Evolutionary conservation across 2,113 vertebrate genomes (phyloP), one percentile per base, ranked within the genome.

Genomic region (Mus pahari): DNA sequence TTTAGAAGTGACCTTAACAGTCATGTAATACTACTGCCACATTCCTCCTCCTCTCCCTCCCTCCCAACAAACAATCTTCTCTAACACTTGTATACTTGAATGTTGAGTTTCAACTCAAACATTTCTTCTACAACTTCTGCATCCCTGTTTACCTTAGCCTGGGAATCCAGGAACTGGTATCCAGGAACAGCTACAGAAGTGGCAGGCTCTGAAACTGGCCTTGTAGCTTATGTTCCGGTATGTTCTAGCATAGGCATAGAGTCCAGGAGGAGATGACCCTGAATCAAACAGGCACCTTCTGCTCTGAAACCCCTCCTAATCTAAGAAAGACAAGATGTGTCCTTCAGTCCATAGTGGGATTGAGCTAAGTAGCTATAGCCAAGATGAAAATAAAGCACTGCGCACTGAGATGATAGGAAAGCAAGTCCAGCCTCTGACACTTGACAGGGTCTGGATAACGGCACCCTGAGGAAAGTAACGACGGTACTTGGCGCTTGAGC

Each of bases 381-480:
- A 10, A 78, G 42, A 19, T 5, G 33, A 50, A 58, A 75, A 79
- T 9, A 50, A 58, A 81, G 26, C 14, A 10, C 14, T 22, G 9
- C 11, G 26, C 68, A 60, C 0, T 39, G 20, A 74, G n/a, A 74
- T 26, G 79, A 73, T 28, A 64, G 8, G 31, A 64, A 73, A 62
- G 73, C 48, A 53, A 70, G 2, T 7, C 7, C 33, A 7, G n/a
- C 36, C 14, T 86, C 53, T 78, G 1, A n/a, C 7, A 28, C 45
- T 39, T 17, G 71, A 90, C 81, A 89, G 68, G 20, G n/a, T 89
- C 91, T 92, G 73, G 68, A 71, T 81, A 87, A 74, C 94, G 50
- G 66, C 83, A 91, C 68, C n/a, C 20, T 31, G 17, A 78, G 62
- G 60, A 39, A 42, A 89, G 50, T 13, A 90, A 71, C 33, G 45